These are phyloP conservation scores for Nyleta sp. DNA, from an alignment of 2,888 invertebrate genomes.

Conservation along the genomic window DNA sequence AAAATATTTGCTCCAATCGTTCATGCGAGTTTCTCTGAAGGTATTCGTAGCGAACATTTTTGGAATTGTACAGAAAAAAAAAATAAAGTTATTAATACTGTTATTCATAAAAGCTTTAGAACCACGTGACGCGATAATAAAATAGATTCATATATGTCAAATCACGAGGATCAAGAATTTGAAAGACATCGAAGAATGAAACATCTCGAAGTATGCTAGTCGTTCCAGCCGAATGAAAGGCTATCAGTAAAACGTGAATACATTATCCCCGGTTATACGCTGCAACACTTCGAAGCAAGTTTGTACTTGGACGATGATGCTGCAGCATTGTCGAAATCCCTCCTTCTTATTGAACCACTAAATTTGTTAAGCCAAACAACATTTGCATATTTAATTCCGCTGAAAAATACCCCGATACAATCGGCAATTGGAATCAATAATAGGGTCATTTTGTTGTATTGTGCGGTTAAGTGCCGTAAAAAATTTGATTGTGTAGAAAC, in stretches of 20 bases:
- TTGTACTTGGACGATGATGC: conserved; percentile 45
- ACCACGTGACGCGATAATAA: conserved; percentile 20
- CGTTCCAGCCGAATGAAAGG: conserved; percentile 75
- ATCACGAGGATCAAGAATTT: conserved; percentile 65
- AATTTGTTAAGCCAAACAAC: conserved; percentile 41
- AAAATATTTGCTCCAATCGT: too few species aligned
- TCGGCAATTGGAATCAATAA: conserved; percentile 22
- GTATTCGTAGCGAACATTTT: conserved; percentile 26
- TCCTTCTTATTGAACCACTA: conserved; percentile 43
- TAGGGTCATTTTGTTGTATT: neutral
- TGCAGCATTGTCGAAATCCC: conserved; percentile 53
- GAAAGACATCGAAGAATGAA: conserved; percentile 66
- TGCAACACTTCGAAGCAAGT: conserved; percentile 62
- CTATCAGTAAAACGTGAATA: conserved; percentile 75
- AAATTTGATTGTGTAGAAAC: too few species aligned
- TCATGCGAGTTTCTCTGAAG: conserved; percentile 21
- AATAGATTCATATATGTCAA: conserved; percentile 55
- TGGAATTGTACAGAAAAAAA: neutral
- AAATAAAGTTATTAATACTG: conserved; percentile 29
- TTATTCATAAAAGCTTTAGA: conserved; percentile 31
- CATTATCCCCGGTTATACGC: conserved; percentile 71
- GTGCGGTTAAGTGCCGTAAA: neutral
- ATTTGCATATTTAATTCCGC: conserved; percentile 48
- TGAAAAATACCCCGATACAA: conserved; percentile 23
- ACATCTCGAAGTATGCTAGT: conserved; percentile 65